Base-by-base conservation (phyloP, 2,888 invertebrate genomes). In the Chironomus riparius region DNA sequence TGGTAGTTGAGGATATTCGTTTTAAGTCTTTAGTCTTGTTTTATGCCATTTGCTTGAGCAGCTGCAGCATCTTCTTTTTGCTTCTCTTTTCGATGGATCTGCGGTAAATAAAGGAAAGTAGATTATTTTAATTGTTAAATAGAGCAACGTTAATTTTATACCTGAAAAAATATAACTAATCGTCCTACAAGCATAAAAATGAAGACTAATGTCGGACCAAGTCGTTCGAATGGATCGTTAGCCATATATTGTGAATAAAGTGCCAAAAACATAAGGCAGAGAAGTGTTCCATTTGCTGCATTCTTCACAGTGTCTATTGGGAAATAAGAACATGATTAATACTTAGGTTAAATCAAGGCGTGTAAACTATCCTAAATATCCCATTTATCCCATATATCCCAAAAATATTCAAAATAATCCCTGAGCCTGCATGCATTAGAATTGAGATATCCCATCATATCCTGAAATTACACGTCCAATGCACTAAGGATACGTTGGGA, bases 221-320 rank as follows among this genome's bases (percentile, higher is more conserved):
- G 93, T 79, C 95, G 88, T 83, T 96, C 95, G 83, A 96, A 92
- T 79, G 94, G 94, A 83, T 96, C 95, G 74, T 93, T 93, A 47
- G 95, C 93, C 91, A 94, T 92, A 81, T 93, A 90, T 83, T 96
- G 96, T 13, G 95, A 95, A 84, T 97, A 97, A 76, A 95, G 92
- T 48, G 95, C 95, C 85, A 95, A 88, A 78, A 95, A 82, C 89
- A 95, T 97, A 78, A 97, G 85, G 73, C 92, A 78, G 62, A 98
- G 87, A 77, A 98, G 87, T 47, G 93, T 89, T 10, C 92, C 85
- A 84, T 98, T 98, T 65, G 96, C 94, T 70, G 90, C 87, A 83
- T 97, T 94, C 85, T 97, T 97, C 78, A 97, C 86, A 84, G 92
- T 92, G 84, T 94, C 97, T 96, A 86, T 80, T 79, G 80, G 79